phyloP scores from a whole-genome alignment of 2,797 vertebrate species.

The Gymnoscopelus braueri region DNA sequence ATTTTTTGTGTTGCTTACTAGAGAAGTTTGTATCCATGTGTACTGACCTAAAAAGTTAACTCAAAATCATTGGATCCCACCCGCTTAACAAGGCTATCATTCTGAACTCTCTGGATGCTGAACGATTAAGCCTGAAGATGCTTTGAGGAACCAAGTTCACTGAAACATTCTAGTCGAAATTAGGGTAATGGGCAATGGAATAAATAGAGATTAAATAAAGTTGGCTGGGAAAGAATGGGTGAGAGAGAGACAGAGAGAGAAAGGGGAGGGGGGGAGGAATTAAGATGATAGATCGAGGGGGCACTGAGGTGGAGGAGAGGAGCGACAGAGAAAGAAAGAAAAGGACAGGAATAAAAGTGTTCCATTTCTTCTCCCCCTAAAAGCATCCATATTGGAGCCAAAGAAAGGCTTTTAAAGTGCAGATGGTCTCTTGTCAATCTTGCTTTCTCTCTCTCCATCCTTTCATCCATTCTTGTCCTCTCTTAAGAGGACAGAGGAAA shows the following conservation, averaged over 20 bases:
- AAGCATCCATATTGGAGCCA: conserved; percentile 59
- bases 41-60: too few relatives aligned
- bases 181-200: too few relatives aligned
- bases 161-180: too few relatives aligned
- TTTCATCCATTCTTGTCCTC: conserved; percentile 23
- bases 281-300: conserved; percentile 10
- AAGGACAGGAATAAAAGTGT: conserved; percentile 22
- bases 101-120: too few relatives aligned
- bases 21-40: too few relatives aligned
- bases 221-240: conserved; percentile 26
- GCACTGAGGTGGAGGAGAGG: conserved; percentile 3
- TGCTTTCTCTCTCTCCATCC: conserved; percentile 28
- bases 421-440: conserved; percentile 46
- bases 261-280: not conserved
- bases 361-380: conserved; percentile 57
- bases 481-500: conserved; percentile 45
- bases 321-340: not conserved
- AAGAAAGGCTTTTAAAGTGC: conserved; percentile 57
- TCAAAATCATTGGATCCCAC: too few relatives aligned
- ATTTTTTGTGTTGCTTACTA: too few relatives aligned
- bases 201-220: conserved; percentile 25
- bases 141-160: too few relatives aligned
- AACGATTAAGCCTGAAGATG: too few relatives aligned
- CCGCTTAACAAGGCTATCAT: too few relatives aligned
- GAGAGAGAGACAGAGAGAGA: conserved; percentile 14